Evolutionary conservation across 92 coral and sea anemone genomes (phyloP), one percentile per base, ranked within the genome.

Genomic region (Porites divaricata): DNA sequence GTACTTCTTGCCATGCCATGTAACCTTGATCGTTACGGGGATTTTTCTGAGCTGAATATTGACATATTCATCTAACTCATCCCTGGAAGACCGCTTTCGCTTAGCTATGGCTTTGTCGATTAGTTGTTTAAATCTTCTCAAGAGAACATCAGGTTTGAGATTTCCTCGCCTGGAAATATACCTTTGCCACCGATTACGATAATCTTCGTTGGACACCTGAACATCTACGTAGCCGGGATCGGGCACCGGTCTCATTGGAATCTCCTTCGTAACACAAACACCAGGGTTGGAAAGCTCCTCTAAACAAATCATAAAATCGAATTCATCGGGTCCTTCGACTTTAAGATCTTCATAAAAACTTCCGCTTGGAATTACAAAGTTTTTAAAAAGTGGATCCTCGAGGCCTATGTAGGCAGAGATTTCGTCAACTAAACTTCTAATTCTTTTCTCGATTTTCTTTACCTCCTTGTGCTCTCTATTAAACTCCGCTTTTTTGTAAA

Each of bases 171-270:
- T 23, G 25, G 87, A 86, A 63, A 89, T 81, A 72, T 68, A 80
- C 6, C 56, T 65, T 69, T 57, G 58, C 57, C 51, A 53, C 21
- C 57, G 50, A 15, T n/a, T 54, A 1, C 76, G 76, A 68, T 9
- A 20, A 2, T 1, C 35, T 14, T 25, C 57, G 26, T 15, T 54
- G 9, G 19, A 20, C 59, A 54, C 0, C 25, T 69, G 81, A 23
- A 89, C 83, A 62, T 85, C 26, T 11, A 89, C 87, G 28, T 89
- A 89, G 1, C 93, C 93, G 0, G 93, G 93, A 4, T 89, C 93
- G 9, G 63, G 80, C 15, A 89, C 93, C 6, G 87, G 74, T 26
- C 83, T 74, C 11, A 78, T 23, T 1, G 90, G 87, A 53, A 85
- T 89, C 15, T 76, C 87, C 35, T 80, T 86, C 14, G 14, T 63